These are phyloP conservation scores for Tetrax tetrax DNA, from an alignment of 2,113 vertebrate genomes.

Conservation along the genomic window DNA sequence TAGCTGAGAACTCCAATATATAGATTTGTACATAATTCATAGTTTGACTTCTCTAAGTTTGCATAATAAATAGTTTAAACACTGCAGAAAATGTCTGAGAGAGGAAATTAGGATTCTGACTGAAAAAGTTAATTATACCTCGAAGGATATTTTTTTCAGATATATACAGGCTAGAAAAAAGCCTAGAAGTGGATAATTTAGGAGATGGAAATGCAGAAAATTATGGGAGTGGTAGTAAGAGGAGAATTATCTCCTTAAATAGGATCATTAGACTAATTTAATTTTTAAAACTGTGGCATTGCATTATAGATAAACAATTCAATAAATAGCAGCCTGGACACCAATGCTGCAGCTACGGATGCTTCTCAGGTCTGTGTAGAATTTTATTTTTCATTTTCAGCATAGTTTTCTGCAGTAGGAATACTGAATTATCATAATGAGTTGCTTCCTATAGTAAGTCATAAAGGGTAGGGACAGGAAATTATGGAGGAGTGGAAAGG, in stretches of 20 bases:
- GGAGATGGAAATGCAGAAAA: constrained; percentile 71
- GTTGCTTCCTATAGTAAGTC: constrained; percentile 47
- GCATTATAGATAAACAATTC: constrained; percentile 76
- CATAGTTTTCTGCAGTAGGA: constrained; percentile 9
- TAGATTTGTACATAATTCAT: constrained; percentile 81
- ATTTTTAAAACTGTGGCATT: constrained; percentile 73
- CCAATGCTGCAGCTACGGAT: constrained; percentile 35
- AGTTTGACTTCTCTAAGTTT: constrained; percentile 78
- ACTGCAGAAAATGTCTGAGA: constrained; percentile 75
- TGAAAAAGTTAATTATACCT: constrained; percentile 85
- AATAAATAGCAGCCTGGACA: constrained; percentile 61
- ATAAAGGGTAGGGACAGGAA: constrained; percentile 56
- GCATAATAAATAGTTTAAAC: constrained; percentile 85
- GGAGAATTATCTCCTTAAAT: constrained; percentile 78
- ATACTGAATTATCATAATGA: constrained; percentile 31
- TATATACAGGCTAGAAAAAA: constrained; percentile 54
- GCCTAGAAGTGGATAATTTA: constrained; percentile 77
- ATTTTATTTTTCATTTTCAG: constrained; percentile 36
- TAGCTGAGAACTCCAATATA: constrained; percentile 64
- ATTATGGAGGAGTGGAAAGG: constrained; percentile 52
- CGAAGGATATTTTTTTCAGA: constrained; percentile 76
- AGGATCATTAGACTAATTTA: constrained; percentile 80
- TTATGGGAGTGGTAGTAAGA: constrained; percentile 73
- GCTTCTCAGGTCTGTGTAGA: constrained; percentile 6
- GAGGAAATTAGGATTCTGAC: constrained; percentile 82